Evolutionary conservation across 2,113 vertebrate species (phyloP).

Genomic region (Cichladusa arquata): DNA sequence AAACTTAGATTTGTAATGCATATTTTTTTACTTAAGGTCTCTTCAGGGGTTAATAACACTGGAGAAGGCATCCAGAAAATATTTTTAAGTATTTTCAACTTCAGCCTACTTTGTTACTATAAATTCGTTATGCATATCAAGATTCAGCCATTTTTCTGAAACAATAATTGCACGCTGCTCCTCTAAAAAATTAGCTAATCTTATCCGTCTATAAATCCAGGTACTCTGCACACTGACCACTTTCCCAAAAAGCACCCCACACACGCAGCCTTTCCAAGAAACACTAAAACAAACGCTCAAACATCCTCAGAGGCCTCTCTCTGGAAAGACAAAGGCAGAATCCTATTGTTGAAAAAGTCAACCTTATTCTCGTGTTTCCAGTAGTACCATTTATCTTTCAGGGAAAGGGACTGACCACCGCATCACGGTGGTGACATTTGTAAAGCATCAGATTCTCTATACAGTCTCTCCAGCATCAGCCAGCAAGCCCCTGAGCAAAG

Average conservation of each 20-base stretch:
- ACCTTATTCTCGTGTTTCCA: slow-evolving; percentile 77
- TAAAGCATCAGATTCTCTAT: slow-evolving; percentile 75
- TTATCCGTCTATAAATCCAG: slow-evolving; percentile 12
- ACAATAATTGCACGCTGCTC: slow-evolving; percentile 29
- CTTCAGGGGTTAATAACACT: slow-evolving; percentile 34
- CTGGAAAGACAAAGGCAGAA: slow-evolving; percentile 78
- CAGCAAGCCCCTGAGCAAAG: slow-evolving; percentile 73
- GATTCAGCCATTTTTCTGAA: slow-evolving; percentile 68
- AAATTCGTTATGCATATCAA: slow-evolving; percentile 51
- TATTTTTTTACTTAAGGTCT: slow-evolving; percentile 65
- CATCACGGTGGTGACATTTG: slow-evolving; percentile 69
- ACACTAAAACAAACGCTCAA: slow-evolving; percentile 65
- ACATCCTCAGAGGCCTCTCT: slow-evolving; percentile 76
- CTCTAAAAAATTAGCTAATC: slow-evolving; percentile 31
- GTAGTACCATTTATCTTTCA: slow-evolving; percentile 75
- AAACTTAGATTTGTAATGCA: slow-evolving; percentile 50
- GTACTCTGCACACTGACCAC: slow-evolving; percentile 60
- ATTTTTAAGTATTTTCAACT: slow-evolving; percentile 43
- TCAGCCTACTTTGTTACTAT: slow-evolving; percentile 41
- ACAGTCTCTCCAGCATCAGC: slow-evolving; percentile 70
- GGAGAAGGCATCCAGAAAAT: slow-evolving; percentile 30
- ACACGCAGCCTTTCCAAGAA: slow-evolving; percentile 45
- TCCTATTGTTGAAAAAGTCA: slow-evolving; percentile 80
- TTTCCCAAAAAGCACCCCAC: slow-evolving; percentile 48
- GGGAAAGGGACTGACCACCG: slow-evolving; percentile 69